Percentiles rank a stretch among this genome's conserved stretches.
phyloP scores from a whole-genome alignment of 30 jellyfish, hydroid and myxozoan genomes.

The Mastigias papua region DNA sequence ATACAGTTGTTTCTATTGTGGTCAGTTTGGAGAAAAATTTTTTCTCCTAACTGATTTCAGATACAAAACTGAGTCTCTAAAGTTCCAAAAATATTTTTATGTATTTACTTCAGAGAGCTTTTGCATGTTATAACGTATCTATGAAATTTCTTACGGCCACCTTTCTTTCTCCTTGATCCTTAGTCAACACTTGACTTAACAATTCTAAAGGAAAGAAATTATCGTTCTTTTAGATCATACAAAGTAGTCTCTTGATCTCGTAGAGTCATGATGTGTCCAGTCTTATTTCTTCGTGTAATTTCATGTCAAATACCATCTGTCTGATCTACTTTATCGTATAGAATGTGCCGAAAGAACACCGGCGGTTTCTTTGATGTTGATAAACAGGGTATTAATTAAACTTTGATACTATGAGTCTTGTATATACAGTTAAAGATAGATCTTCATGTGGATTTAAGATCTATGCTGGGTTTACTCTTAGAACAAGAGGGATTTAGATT shows the following conservation, averaged over 20 bases:
- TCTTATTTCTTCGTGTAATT: neutral
- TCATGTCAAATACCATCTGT: neutral
- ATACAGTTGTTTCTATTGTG: no score
- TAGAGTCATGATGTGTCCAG: constrained; percentile 29
- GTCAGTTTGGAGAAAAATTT: no score
- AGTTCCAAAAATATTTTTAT: no score
- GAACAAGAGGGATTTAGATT: neutral
- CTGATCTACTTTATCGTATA: neutral
- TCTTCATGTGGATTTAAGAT: constrained; percentile 1
- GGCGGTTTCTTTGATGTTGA: neutral
- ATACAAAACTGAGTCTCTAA: no score
- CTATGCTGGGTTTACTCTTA: neutral
- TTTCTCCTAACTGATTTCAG: no score
- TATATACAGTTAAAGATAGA: constrained; percentile 31
- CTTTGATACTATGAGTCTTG: neutral
- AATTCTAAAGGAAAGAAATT: neutral
- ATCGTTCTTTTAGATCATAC: neutral
- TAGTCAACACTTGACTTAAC: constrained; percentile 10
- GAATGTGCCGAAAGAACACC: constrained; percentile 3
- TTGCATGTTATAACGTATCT: neutral
- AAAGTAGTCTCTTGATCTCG: constrained; percentile 1
- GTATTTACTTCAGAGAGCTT: no score
- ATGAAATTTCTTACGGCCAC: neutral
- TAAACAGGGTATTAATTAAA: neutral
- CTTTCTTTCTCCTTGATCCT: constrained; percentile 8